Conservation (phyloP, 2,113 vertebrate genomes). For the Chroicocephalus ridibundus region DNA sequence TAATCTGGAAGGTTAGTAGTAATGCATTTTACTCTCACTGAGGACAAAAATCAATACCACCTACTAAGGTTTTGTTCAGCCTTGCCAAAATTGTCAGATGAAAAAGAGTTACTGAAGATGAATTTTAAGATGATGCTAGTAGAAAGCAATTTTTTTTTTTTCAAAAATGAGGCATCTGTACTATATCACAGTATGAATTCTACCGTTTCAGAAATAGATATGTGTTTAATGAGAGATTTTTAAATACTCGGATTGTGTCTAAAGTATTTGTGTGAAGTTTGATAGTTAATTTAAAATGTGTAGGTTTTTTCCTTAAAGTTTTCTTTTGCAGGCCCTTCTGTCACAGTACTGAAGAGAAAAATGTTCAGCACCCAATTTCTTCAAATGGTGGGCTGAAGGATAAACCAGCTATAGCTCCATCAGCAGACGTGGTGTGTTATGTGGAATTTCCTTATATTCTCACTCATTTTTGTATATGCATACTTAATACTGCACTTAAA, state of each 20-base stretch:
- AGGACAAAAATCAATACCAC: neutral
- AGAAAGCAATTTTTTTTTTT: neutral
- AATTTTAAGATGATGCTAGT: neutral
- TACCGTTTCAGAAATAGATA: neutral
- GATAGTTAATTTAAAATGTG: neutral
- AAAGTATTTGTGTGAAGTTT: neutral
- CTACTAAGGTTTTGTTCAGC: neutral
- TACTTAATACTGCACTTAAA: neutral
- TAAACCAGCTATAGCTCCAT: neutral
- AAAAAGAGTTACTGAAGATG: neutral
- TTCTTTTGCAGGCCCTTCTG: conserved; percentile 23
- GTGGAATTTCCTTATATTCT: neutral
- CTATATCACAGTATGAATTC: neutral
- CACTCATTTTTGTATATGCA: neutral
- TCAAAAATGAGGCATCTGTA: neutral
- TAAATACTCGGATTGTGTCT: neutral
- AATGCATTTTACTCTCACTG: accelerated
- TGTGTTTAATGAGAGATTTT: neutral
- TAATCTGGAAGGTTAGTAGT: neutral
- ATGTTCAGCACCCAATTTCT: neutral
- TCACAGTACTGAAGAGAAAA: conserved; percentile 8
- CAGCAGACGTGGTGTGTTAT: conserved; percentile 56
- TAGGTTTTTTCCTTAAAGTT: neutral
- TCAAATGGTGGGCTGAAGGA: neutral
- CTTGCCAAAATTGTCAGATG: neutral